Percentiles rank a stretch among this genome's conserved stretches.
Conservation (phyloP, 1,140 invertebrate species). For the Sarcophaga peregrina region DNA sequence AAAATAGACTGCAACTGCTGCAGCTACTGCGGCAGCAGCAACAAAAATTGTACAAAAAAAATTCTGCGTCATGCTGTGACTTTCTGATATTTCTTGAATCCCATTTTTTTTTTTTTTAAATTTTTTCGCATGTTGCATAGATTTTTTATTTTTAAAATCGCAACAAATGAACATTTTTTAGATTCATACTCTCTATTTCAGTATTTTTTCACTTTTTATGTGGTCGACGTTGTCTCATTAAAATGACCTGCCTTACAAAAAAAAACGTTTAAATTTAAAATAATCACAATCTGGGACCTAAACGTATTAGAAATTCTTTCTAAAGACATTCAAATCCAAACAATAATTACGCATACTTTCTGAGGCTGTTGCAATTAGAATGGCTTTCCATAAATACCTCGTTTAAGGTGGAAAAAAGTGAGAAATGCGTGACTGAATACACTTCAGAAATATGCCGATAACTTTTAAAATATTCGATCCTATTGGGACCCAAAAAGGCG, state of each 20-base stretch:
- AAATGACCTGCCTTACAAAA: slow-evolving; percentile 14
- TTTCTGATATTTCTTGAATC: neutral
- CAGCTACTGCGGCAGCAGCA: neutral
- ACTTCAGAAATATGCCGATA: too few species aligned
- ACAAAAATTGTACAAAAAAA: neutral
- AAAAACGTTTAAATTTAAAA: neutral
- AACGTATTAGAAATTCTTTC: neutral
- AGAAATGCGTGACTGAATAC: too few species aligned
- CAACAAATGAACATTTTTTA: neutral
- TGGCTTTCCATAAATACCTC: neutral
- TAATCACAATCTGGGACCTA: neutral
- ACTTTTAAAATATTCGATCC: too few species aligned
- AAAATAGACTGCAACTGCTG: neutral
- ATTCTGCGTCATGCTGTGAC: slow-evolving; percentile 13
- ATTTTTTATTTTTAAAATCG: slow-evolving; percentile 17
- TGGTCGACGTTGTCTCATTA: neutral
- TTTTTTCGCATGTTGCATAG: too few species aligned
- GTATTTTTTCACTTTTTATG: neutral
- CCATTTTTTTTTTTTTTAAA: neutral
- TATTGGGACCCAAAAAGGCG: too few species aligned
- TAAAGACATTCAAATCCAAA: neutral
- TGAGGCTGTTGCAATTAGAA: neutral
- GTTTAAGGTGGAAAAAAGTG: neutral
- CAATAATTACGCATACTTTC: neutral
- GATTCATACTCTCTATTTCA: neutral